These are phyloP conservation scores for Tineola bisselliella DNA, from an alignment of 2,888 invertebrate genomes.

Conservation along the genomic window DNA sequence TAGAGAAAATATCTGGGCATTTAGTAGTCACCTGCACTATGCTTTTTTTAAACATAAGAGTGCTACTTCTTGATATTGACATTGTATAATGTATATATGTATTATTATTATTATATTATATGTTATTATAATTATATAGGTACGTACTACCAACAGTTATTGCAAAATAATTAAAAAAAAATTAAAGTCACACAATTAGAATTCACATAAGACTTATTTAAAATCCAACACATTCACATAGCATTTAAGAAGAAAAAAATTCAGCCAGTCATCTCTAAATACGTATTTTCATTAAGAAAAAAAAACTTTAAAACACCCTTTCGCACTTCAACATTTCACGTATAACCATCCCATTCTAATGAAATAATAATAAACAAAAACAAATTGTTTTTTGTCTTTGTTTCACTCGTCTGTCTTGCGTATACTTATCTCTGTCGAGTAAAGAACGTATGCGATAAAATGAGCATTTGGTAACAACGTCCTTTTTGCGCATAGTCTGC, in stretches of 20 bases:
- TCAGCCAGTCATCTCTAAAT: conserved; percentile 1
- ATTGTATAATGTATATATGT: too few relatives aligned
- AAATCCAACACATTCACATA: conserved; percentile 5
- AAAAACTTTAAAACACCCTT: conserved; percentile 7
- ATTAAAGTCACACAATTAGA: background rate
- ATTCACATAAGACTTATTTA: background rate
- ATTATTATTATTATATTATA: too few relatives aligned
- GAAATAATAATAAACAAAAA: conserved; percentile 43
- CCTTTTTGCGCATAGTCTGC: conserved; percentile 66
- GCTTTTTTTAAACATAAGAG: too few relatives aligned
- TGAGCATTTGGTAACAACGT: conserved; percentile 51
- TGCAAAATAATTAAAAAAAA: background rate
- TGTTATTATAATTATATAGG: too few relatives aligned
- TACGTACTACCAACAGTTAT: too few relatives aligned
- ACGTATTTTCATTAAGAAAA: conserved; percentile 3
- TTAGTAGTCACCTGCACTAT: too few relatives aligned
- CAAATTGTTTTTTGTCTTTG: conserved; percentile 34
- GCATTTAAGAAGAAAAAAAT: conserved; percentile 2
- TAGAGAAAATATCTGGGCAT: too few relatives aligned
- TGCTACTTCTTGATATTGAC: too few relatives aligned
- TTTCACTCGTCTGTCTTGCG: background rate
- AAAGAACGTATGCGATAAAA: conserved; percentile 58
- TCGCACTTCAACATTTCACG: conserved; percentile 14
- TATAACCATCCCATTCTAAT: conserved; percentile 32
- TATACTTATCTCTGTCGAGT: conserved; percentile 32